A percentile compares a stretch with the other conserved stretches of the same genome.
phyloP scores from a whole-genome alignment of 2,113 vertebrate species.

The Ovibos moschatus region DNA sequence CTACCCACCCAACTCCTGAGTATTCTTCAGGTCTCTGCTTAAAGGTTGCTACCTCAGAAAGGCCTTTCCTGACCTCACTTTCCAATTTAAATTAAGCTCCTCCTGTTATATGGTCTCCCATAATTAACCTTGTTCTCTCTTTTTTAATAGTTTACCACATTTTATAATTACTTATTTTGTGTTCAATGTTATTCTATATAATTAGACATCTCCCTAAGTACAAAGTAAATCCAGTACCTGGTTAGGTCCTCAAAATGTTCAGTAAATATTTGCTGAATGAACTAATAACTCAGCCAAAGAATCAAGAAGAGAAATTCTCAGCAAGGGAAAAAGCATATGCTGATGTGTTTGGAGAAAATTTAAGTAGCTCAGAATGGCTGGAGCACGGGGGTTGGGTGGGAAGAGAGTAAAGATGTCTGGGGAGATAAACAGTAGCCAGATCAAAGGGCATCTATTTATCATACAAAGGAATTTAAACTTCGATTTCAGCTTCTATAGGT shows the following conservation, averaged over 20 bases:
- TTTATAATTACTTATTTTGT: background rate
- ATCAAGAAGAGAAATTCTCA: background rate
- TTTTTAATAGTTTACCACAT: background rate
- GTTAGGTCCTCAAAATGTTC: background rate
- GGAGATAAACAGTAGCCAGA: background rate
- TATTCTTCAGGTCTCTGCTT: background rate
- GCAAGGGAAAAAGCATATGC: background rate
- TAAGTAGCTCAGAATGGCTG: background rate
- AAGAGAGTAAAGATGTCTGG: background rate
- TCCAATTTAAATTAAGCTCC: background rate
- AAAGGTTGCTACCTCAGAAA: background rate
- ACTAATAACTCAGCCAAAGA: background rate
- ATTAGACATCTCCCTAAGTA: background rate
- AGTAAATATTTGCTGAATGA: background rate
- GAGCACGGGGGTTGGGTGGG: background rate
- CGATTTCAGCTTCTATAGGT: background rate
- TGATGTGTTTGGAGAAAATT: background rate
- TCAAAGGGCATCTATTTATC: background rate
- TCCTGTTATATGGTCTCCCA: background rate
- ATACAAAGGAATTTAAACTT: background rate
- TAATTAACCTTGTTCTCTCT: background rate
- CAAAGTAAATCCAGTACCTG: background rate
- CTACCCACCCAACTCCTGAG: background rate
- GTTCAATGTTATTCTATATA: background rate
- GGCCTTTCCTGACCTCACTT: background rate